Conservation (phyloP, 92 coral and sea anemone genomes). For the Porites evermanni region DNA sequence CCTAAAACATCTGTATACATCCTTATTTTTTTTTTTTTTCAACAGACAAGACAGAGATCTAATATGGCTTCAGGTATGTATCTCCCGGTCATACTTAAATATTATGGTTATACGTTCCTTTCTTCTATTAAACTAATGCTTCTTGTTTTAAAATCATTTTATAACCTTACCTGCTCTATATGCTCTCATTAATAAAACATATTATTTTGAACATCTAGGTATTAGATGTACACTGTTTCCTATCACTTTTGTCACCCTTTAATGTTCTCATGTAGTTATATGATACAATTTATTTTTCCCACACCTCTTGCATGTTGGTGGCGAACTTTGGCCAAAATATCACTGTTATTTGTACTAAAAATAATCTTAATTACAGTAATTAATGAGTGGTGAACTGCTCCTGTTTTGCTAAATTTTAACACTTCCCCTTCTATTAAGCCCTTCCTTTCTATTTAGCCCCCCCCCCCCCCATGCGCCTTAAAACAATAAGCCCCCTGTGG, state of each 20-base stretch:
- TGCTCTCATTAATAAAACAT: too few species aligned
- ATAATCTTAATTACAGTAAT: slow-evolving; percentile 49
- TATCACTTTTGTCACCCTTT: slow-evolving; percentile 48
- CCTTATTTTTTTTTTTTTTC: slow-evolving; percentile 32
- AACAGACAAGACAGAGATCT: slow-evolving; percentile 51
- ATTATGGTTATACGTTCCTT: slow-evolving; percentile 34
- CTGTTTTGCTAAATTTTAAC: slow-evolving; percentile 38
- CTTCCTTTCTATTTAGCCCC: not conserved
- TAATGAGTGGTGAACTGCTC: slow-evolving; percentile 46
- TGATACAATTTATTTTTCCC: slow-evolving; percentile 59
- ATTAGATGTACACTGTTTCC: not conserved
- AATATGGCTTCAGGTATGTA: slow-evolving; percentile 57
- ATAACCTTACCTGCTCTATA: too few species aligned
- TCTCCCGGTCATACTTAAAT: slow-evolving; percentile 55
- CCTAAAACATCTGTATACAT: slow-evolving; percentile 39
- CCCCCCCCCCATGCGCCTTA: slow-evolving; percentile 27
- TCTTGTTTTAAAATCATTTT: not conserved
- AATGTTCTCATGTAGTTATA: slow-evolving; percentile 57
- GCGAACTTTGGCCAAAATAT: slow-evolving; percentile 50
- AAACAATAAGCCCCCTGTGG: slow-evolving; percentile 24
- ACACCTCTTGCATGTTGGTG: slow-evolving; percentile 54
- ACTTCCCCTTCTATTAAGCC: slow-evolving; percentile 9
- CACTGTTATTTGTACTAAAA: slow-evolving; percentile 52
- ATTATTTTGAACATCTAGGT: too few species aligned
- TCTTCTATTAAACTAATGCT: slow-evolving; percentile 55